Conservation (phyloP, 2,113 vertebrate species). For the Bos taurus region DNA sequence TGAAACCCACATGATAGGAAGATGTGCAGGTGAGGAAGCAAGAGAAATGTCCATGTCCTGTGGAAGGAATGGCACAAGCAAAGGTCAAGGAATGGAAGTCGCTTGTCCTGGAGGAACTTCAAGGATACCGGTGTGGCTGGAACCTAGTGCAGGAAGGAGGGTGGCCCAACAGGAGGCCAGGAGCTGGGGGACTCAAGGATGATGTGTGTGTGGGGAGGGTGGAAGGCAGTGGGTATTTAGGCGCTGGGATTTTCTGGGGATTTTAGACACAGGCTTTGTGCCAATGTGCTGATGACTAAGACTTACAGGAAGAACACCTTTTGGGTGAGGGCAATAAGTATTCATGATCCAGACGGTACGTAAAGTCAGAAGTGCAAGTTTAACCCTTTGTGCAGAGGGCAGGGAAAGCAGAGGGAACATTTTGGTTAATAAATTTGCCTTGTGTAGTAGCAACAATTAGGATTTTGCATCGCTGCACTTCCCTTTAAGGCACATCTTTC, state of each 20-base stretch:
- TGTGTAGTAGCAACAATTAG: fast-evolving
- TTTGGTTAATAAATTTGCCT: background rate
- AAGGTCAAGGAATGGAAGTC: background rate
- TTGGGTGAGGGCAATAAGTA: background rate
- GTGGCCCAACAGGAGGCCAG: background rate
- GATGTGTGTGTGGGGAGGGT: too few relatives aligned
- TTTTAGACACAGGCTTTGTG: background rate
- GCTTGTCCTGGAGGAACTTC: background rate
- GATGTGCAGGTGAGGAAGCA: background rate
- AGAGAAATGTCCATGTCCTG: background rate
- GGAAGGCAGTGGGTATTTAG: background rate
- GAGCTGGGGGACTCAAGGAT: background rate
- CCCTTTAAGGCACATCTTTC: fast-evolving
- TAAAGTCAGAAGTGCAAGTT: background rate
- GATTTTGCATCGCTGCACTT: fast-evolving
- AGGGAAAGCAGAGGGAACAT: background rate
- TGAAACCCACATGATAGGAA: too few relatives aligned
- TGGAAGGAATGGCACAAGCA: too few relatives aligned
- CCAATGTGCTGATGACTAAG: background rate
- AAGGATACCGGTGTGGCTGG: background rate
- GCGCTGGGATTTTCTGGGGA: background rate
- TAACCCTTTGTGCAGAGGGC: background rate
- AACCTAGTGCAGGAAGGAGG: background rate
- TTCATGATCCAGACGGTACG: background rate
- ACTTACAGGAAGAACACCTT: background rate